A percentile compares a stretch with the other conserved stretches of the same genome.
Evolutionary conservation across 2,113 vertebrate genomes (phyloP).

Genomic region (Zosterops pallidus): DNA sequence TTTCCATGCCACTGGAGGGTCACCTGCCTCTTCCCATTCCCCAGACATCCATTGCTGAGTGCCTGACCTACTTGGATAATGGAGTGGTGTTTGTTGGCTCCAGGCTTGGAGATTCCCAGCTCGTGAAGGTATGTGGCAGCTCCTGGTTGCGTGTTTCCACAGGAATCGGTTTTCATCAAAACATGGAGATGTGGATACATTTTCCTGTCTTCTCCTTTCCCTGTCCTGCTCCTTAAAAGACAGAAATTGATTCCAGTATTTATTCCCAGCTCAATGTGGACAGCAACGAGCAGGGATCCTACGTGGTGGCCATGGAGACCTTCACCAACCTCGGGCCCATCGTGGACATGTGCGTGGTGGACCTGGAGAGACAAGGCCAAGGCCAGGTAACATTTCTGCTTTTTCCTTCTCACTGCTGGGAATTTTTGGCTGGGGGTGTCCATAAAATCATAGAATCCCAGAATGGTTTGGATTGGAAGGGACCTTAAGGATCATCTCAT

Average conservation of each 20-base stretch:
- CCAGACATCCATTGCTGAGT: slow-evolving; percentile 96
- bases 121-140: slow-evolving; percentile 85
- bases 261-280: slow-evolving; percentile 89
- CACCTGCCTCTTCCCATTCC: not conserved
- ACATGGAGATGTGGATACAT: not conserved
- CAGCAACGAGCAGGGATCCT: slow-evolving; percentile 98
- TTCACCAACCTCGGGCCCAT: slow-evolving; percentile 98
- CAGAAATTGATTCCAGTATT: not conserved
- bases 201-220: not conserved
- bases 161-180: not conserved
- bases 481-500: not conserved
- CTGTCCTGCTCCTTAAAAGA: not conserved
- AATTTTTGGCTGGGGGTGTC: too few species aligned
- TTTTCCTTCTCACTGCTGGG: not conserved
- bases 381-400: slow-evolving; percentile 84
- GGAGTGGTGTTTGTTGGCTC: slow-evolving; percentile 98
- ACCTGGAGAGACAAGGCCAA: slow-evolving; percentile 95
- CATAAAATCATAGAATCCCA: rapidly evolving
- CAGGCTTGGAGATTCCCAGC: slow-evolving; percentile 94
- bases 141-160: too few species aligned
- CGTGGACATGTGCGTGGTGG: slow-evolving; percentile 98
- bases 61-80: slow-evolving; percentile 95
- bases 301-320: slow-evolving; percentile 96
- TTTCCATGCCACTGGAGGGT: not conserved
- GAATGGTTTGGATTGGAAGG: not conserved